A percentile compares a stretch with the other conserved stretches of the same genome.
phyloP scores from a whole-genome alignment of 92 coral and sea anemone species.

The Porites rus region DNA sequence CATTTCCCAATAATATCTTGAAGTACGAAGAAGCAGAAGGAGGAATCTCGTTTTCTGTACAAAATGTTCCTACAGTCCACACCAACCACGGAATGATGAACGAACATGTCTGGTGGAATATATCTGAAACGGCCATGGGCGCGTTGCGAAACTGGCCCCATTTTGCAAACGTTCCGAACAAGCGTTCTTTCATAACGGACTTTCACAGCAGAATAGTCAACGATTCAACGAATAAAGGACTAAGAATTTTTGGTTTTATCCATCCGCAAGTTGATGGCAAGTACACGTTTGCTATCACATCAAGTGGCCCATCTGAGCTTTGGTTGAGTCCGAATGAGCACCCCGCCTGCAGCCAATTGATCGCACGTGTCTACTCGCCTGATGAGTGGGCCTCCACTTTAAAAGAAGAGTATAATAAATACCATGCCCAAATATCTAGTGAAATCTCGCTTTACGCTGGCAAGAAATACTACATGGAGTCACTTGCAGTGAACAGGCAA shows the following conservation, averaged over 20 bases:
- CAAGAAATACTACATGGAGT: background rate
- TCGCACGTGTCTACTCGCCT: background rate
- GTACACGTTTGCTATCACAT: slow-evolving; percentile 26
- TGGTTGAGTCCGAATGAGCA: slow-evolving; percentile 27
- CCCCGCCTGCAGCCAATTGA: background rate
- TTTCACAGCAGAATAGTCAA: background rate
- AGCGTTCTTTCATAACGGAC: background rate
- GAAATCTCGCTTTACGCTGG: background rate
- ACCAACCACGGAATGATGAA: background rate
- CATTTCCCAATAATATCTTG: background rate
- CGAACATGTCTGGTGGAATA: slow-evolving; percentile 3
- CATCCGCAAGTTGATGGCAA: background rate
- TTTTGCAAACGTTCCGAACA: slow-evolving; percentile 16
- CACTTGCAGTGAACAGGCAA: background rate
- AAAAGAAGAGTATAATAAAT: slow-evolving; percentile 14
- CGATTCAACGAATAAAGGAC: background rate
- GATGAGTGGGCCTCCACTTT: slow-evolving; percentile 15
- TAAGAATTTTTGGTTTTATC: slow-evolving; percentile 10
- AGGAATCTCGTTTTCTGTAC: background rate
- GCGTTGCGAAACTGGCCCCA: background rate
- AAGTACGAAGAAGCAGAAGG: background rate
- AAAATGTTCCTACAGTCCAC: background rate
- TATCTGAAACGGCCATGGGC: slow-evolving; percentile 2
- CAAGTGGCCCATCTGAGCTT: slow-evolving; percentile 23
- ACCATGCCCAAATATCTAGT: slow-evolving; percentile 18